Base-by-base conservation (phyloP, 2,113 vertebrate genomes). In the Callorhinus ursinus region DNA sequence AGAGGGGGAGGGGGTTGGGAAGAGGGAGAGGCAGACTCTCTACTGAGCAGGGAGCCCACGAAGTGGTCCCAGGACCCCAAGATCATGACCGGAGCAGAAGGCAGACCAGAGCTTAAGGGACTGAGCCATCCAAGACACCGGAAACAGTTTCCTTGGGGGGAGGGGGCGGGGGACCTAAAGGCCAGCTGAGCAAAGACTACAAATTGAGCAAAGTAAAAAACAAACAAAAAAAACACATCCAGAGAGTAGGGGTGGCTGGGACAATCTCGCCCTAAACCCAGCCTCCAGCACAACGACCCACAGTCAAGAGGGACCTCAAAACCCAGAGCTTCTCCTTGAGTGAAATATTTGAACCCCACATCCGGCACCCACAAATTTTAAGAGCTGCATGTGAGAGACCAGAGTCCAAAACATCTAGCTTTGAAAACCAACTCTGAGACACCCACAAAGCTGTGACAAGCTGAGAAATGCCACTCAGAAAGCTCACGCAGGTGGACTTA, bases 281-380 rank as follows among this genome's bases (percentile, higher is more conserved):
- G 28, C 0, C 42, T 77, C 7, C 22, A 1, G 16, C 14, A 14
- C 31, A 16, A 67, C 0, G 7, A 67, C 57, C 59, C 69, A 65
- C 26, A 39, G 4, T 16, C 8, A 13, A 8, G 14, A 55, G 0
- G 3, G 7, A 46, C 18, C n/a, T 26, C 11, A 11, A n/a, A 57
- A n/a, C 10, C 31, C 28, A 26, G 28, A 67, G 31, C 28, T 61
- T 12, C 26, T 53, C 26, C 33, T 4, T 42, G 7, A 63, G 55
- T 8, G 49, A 39, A 63, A 46, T 4, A 4, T n/a, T 15, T 79
- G 57, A 57, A 55, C 9, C n/a, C 6, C 61, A 65, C 14, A 22
- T 4, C 7, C 26, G 26, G 14, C 1, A 26, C 28, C 14, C 22
- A 16, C 1, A 13, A 9, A 10, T 18, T 57, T 57, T 65, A 67